Percentiles rank a stretch among this genome's conserved stretches.
Evolutionary conservation across 1,140 invertebrate species (phyloP).

Genomic region (Diachasma alloeum): DNA sequence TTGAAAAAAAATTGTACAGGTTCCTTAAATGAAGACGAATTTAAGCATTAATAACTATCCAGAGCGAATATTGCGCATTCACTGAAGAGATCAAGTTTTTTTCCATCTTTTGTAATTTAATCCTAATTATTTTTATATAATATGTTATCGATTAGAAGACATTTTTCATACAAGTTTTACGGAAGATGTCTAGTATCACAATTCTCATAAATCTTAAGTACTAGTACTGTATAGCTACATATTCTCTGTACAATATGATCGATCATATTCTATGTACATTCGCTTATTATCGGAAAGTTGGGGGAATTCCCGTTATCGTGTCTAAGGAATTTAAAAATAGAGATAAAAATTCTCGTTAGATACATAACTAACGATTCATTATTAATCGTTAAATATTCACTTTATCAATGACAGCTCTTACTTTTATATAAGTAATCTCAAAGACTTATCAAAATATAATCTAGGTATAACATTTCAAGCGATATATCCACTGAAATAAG

Average conservation of each 20-base stretch:
- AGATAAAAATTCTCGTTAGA: background rate
- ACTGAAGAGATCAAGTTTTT: background rate
- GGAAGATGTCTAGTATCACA: conserved; percentile 61
- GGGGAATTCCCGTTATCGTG: too few species aligned
- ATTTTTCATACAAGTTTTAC: conserved; percentile 32
- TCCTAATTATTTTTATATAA: background rate
- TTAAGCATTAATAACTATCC: background rate
- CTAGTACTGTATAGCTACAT: conserved; percentile 24
- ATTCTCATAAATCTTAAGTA: conserved; percentile 39
- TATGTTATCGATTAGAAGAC: background rate
- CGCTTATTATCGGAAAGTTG: background rate
- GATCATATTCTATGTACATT: conserved; percentile 13
- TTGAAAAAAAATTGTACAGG: background rate
- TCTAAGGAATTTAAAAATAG: too few species aligned
- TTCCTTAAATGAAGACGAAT: background rate
- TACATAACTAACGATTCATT: background rate
- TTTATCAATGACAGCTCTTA: too few species aligned
- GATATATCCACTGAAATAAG: too few species aligned
- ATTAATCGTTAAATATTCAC: too few species aligned
- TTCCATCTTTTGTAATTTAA: background rate
- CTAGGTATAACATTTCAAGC: too few species aligned
- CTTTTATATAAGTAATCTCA: too few species aligned
- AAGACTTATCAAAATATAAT: too few species aligned
- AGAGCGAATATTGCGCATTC: background rate
- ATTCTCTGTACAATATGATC: background rate